These are phyloP conservation scores for Drosophila eohydei DNA, from an alignment of 2,888 invertebrate genomes.

Conservation along the genomic window DNA sequence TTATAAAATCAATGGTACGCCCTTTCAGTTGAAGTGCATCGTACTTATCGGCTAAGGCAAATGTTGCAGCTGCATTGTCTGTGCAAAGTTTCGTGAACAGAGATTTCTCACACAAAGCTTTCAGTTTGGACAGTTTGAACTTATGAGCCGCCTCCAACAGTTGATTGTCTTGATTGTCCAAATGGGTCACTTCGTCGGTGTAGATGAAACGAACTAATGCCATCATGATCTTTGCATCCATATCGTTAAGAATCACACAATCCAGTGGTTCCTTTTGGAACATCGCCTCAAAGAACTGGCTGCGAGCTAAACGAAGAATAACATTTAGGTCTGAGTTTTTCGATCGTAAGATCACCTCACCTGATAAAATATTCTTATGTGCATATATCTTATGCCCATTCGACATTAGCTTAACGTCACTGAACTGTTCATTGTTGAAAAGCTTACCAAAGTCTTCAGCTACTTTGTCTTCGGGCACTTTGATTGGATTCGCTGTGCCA, in stretches of 20 bases:
- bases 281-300: neutral
- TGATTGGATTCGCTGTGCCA: neutral
- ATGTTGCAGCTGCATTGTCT: neutral
- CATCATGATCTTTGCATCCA: neutral
- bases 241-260: neutral
- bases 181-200: neutral
- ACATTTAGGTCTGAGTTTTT: neutral
- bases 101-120: neutral
- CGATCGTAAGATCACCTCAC: neutral
- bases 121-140: neutral
- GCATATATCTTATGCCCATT: neutral
- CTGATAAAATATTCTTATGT: slow-evolving; percentile 5
- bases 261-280: neutral
- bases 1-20: neutral
- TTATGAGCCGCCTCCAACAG: neutral
- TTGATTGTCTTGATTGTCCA: neutral
- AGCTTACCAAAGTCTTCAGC: neutral
- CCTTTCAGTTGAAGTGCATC: neutral
- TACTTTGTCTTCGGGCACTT: neutral
- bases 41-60: neutral
- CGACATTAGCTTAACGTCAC: neutral
- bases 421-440: neutral
- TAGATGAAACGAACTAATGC: neutral
- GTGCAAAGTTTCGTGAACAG: neutral
- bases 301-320: neutral